These are phyloP conservation scores for Rallus crepitans DNA, from an alignment of 2,797 vertebrate species.

Conservation along the genomic window DNA sequence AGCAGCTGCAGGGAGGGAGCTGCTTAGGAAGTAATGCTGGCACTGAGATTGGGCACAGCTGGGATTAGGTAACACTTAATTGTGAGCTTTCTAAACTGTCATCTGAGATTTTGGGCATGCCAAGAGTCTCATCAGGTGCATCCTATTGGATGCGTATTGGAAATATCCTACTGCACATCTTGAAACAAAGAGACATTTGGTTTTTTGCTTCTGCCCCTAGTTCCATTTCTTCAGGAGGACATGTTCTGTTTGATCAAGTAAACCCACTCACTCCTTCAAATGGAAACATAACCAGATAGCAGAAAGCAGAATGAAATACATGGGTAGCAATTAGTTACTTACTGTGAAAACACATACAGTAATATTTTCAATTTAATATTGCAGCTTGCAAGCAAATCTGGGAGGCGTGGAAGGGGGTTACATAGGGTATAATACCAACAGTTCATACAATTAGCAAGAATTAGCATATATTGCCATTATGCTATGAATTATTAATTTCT, in stretches of 20 bases:
- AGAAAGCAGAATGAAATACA: background rate
- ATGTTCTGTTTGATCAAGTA: background rate
- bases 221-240: background rate
- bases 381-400: background rate
- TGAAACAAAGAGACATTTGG: background rate
- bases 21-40: background rate
- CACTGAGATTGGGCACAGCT: background rate
- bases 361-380: background rate
- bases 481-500: background rate
- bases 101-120: background rate
- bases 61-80: background rate
- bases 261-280: background rate
- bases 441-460: slow-evolving; percentile 1
- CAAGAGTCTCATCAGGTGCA: background rate
- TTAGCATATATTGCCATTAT: background rate
- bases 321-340: background rate
- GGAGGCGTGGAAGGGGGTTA: background rate
- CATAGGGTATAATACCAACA: background rate
- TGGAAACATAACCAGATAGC: background rate
- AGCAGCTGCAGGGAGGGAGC: background rate
- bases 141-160: background rate
- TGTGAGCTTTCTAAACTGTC: background rate
- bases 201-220: background rate
- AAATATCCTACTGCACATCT: background rate
- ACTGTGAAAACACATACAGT: background rate